Conservation (phyloP, 2,113 vertebrate species). For the Forbesichthys papilliferus region DNA sequence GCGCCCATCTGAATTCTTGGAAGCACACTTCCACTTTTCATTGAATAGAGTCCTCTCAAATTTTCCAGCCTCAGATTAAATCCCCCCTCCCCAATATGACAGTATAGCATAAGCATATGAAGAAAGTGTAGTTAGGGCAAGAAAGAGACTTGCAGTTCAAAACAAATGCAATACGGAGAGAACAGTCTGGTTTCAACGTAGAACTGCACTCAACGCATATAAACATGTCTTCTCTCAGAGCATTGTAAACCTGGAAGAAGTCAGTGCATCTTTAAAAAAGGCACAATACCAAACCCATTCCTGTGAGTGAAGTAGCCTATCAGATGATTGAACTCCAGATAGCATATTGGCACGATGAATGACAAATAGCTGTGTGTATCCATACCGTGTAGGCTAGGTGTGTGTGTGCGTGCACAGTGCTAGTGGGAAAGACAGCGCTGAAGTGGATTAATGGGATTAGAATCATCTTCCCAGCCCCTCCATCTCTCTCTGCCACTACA, state of each 20-base stretch:
- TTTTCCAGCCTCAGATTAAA: no score
- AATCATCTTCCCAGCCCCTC: slow-evolving; percentile 47
- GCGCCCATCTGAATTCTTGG: no score
- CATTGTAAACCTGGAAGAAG: neutral
- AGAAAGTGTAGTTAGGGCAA: no score
- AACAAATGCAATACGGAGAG: no score
- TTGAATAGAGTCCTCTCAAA: no score
- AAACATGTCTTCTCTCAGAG: neutral
- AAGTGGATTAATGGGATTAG: slow-evolving; percentile 69
- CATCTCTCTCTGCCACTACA: neutral
- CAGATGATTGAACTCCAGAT: slow-evolving; percentile 16
- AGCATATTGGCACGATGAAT: slow-evolving; percentile 19
- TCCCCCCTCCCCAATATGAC: no score
- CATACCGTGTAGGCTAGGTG: neutral
- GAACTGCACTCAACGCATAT: no score
- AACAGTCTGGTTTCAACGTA: no score
- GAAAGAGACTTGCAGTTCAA: no score
- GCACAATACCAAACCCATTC: no score
- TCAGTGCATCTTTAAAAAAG: neutral
- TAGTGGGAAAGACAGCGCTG: slow-evolving; percentile 42
- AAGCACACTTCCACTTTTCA: no score
- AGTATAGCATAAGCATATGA: no score
- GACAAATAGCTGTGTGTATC: slow-evolving; percentile 17
- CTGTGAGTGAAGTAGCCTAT: slow-evolving; percentile 23
- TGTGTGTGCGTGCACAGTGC: slow-evolving; percentile 1